Conservation (phyloP, 2,797 vertebrate species). For the Squalus acanthias region DNA sequence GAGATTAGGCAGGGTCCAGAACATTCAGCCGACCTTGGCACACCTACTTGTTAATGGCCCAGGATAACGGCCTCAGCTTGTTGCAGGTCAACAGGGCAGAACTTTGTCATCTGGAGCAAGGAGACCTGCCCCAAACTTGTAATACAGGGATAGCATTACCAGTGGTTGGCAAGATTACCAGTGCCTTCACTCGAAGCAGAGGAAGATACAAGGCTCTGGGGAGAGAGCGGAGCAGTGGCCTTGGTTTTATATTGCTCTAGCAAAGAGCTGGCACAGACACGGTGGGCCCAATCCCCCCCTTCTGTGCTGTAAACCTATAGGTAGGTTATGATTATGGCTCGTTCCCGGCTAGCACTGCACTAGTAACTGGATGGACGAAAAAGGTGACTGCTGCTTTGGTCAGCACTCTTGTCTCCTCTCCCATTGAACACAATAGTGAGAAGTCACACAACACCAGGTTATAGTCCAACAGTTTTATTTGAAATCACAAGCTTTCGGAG, state of each 20-base stretch:
- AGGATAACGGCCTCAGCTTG: not conserved
- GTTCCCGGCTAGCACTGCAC: not conserved
- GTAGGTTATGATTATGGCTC: not conserved
- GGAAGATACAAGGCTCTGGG: not conserved
- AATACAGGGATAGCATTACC: not conserved
- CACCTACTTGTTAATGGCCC: not conserved
- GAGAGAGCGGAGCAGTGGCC: not conserved
- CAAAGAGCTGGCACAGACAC: not conserved
- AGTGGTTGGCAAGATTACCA: not conserved
- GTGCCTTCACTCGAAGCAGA: not conserved
- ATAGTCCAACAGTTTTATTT: too few species aligned
- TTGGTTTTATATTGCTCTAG: not conserved
- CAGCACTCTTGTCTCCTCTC: not conserved
- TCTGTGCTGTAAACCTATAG: not conserved
- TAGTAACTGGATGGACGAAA: not conserved
- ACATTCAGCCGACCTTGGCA: not conserved
- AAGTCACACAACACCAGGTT: too few species aligned
- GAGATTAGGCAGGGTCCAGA: not conserved
- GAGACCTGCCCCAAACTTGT: not conserved
- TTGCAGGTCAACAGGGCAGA: not conserved
- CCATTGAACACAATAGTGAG: not conserved
- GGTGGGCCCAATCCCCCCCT: not conserved
- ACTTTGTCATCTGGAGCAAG: not conserved
- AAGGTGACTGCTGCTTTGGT: not conserved
- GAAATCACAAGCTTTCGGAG: too few species aligned